Evolutionary conservation across 2,113 vertebrate genomes (phyloP).

Genomic region (Pipra filicauda): DNA sequence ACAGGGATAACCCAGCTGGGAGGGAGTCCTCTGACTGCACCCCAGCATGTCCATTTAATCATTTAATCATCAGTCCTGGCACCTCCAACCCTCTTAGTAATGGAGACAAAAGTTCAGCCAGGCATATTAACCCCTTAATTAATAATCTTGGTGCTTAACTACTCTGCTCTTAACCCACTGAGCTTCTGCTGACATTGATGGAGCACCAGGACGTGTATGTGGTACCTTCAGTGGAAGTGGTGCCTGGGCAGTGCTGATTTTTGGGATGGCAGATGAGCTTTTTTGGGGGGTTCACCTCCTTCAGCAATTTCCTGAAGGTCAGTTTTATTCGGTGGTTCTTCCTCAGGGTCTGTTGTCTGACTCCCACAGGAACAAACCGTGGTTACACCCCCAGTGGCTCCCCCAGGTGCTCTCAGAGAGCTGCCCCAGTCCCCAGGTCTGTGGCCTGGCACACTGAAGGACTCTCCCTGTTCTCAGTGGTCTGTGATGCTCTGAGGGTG

Average conservation of each 20-base stretch:
- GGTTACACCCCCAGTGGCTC: rapidly evolving
- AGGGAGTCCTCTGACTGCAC: no score
- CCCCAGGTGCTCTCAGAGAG: neutral
- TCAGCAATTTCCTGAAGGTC: neutral
- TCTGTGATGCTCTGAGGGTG: neutral
- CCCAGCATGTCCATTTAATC: neutral
- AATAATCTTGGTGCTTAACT: neutral
- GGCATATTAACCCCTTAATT: slow-evolving; percentile 24
- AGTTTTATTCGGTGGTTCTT: neutral
- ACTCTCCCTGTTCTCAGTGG: neutral
- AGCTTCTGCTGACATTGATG: neutral
- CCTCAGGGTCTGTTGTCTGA: neutral
- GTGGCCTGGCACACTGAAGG: rapidly evolving
- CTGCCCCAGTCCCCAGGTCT: neutral
- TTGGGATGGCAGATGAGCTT: neutral
- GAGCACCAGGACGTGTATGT: neutral
- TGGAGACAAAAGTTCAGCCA: neutral
- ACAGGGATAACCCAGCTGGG: neutral
- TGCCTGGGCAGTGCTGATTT: neutral
- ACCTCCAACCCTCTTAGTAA: neutral
- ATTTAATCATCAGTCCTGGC: neutral
- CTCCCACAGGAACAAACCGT: rapidly evolving
- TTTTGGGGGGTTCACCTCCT: neutral
- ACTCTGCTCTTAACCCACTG: neutral
- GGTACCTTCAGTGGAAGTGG: neutral